Base-by-base conservation (phyloP, 1,140 invertebrate species). In the Plutomurus gul region DNA sequence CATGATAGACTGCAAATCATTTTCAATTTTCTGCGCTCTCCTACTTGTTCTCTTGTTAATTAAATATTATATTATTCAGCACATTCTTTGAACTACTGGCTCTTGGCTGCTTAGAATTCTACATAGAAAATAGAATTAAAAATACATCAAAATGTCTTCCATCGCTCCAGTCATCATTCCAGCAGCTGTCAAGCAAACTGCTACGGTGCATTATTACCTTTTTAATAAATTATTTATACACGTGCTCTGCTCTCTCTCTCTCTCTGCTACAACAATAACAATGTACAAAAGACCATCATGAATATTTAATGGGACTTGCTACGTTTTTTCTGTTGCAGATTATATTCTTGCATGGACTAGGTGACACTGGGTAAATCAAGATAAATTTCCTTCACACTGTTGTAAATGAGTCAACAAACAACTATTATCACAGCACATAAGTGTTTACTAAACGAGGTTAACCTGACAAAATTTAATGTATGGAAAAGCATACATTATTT, bases 261-360 rank as follows among this genome's bases (percentile, higher is more conserved):
- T n/a, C n/a, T n/a, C n/a, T n/a, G n/a, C n/a, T n/a, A n/a, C n/a
- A n/a, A n/a, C n/a, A n/a, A n/a, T n/a, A n/a, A n/a, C n/a, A n/a
- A 36, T 37, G 10, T 51, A 37, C 39, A 10, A 36, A 30, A 8
- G 40, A 79, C 16, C 16, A 4, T 47, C 33, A 20, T 43, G 27
- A 71, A 8, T 11, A 56, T 71, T 71, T 36, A 65, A 47, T 25
- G 10, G 13, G 43, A 30, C 10, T 13, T 16, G 16, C 1, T 56
- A 27, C 13, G 10, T 33, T 10, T n/a, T 56, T 60, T 13, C 11
- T 16, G 22, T 79, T 82, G 1, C 85, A 90, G 89, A 84, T 90
- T 13, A 89, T 90, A 74, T 90, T 90, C 84, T 85, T 90, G n/a
- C 89, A 90, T 87, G 89, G 89, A 77, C 84, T 90, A 18, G 89